Evolutionary conservation across 2,797 vertebrate genomes (phyloP).

Genomic region (Varecia variegata): DNA sequence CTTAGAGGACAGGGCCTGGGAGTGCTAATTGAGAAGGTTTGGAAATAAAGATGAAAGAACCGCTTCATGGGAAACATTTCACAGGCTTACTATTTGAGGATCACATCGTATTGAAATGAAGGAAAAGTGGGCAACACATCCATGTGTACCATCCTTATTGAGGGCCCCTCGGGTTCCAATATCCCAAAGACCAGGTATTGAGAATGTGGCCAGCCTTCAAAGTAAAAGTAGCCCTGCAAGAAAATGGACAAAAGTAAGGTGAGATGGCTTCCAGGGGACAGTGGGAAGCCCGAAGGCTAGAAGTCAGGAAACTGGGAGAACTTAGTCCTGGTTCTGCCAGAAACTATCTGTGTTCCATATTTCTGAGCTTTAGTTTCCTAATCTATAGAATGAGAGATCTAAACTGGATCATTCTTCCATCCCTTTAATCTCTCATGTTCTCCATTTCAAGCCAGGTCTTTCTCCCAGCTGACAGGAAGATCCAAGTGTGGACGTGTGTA

Average conservation of each 20-base stretch:
- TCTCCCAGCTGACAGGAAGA: neutral
- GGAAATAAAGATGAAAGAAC: neutral
- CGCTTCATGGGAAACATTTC: neutral
- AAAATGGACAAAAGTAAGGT: neutral
- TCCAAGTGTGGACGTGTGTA: too few species aligned
- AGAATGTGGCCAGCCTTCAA: neutral
- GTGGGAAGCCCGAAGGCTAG: neutral
- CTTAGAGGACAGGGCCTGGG: neutral
- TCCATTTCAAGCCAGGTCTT: neutral
- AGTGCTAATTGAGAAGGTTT: neutral
- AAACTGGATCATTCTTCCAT: neutral
- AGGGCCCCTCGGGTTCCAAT: neutral
- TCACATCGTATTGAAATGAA: neutral
- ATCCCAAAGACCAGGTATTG: neutral
- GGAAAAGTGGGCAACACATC: neutral
- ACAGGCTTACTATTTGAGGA: neutral
- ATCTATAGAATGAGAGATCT: neutral
- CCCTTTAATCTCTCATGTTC: neutral
- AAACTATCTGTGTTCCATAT: neutral
- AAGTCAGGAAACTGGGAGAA: neutral
- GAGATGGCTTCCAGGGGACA: neutral
- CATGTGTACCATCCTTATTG: accelerated
- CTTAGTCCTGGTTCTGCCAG: neutral
- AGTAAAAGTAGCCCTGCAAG: neutral
- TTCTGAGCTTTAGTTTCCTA: neutral